Percentiles rank a stretch among this genome's conserved stretches.
Conservation (phyloP, 2,888 invertebrate species). For the Pollenia griseotomentosa region DNA sequence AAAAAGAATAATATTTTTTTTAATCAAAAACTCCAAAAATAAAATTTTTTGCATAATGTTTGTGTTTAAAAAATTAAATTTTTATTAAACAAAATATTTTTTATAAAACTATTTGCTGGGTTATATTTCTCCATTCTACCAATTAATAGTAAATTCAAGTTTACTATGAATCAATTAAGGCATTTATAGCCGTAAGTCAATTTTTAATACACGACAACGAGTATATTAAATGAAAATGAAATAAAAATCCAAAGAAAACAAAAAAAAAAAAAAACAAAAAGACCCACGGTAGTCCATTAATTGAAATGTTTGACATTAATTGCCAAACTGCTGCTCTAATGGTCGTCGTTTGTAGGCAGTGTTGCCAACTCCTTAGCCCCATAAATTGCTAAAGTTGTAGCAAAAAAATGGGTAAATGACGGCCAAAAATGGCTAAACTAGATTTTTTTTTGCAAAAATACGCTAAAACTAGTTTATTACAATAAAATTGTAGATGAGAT, state of each 20-base stretch:
- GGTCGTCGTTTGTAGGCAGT: not conserved
- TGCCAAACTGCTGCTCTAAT: slow-evolving; percentile 69
- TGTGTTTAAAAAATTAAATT: too few species aligned
- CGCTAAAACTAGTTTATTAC: too few species aligned
- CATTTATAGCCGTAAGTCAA: slow-evolving; percentile 63
- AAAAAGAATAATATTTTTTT: too few species aligned
- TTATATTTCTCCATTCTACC: not conserved
- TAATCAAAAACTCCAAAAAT: too few species aligned
- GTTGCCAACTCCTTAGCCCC: too few species aligned
- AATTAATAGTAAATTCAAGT: slow-evolving; percentile 58
- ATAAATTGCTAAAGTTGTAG: too few species aligned
- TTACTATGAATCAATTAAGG: slow-evolving; percentile 59
- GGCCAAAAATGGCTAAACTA: too few species aligned
- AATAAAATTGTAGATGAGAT: too few species aligned
- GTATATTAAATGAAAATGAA: slow-evolving; percentile 56
- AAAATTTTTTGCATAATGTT: too few species aligned
- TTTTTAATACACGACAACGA: slow-evolving; percentile 52
- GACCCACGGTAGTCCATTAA: slow-evolving; percentile 69
- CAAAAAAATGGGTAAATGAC: too few species aligned
- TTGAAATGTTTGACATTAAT: slow-evolving; percentile 74
- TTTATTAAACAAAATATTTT: too few species aligned
- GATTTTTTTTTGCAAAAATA: too few species aligned
- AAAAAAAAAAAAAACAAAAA: not conserved
- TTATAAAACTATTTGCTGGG: slow-evolving; percentile 26
- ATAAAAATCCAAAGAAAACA: not conserved